phyloP scores from a whole-genome alignment of 2,888 invertebrate genomes.

The Gymnoscelis rufifasciata region DNA sequence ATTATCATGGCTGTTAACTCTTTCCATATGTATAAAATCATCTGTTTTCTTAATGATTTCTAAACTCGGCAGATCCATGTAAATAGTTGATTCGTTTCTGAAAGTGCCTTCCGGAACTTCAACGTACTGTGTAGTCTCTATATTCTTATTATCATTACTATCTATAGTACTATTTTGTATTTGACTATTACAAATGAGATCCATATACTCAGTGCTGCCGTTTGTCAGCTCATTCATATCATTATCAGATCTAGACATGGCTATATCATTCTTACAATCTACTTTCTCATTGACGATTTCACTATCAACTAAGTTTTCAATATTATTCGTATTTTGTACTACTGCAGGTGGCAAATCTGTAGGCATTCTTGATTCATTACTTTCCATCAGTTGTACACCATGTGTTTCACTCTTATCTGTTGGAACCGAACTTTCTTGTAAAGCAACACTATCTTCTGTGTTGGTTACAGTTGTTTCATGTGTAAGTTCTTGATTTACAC shows the following conservation, averaged over 20 bases:
- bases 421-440: not conserved
- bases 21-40: conserved; percentile 58
- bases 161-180: conserved; percentile 38
- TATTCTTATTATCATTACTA: conserved; percentile 31
- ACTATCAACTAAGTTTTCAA: conserved; percentile 26
- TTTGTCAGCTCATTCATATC: conserved; percentile 33
- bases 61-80: conserved; percentile 64
- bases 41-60: conserved; percentile 46
- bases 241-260: conserved; percentile 37
- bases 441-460: conserved; percentile 11
- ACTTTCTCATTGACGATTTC: conserved; percentile 26
- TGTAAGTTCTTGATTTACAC: not conserved
- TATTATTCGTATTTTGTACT: conserved; percentile 59
- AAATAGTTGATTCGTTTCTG: conserved; percentile 61
- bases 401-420: conserved; percentile 18
- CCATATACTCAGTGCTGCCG: conserved; percentile 57
- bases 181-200: conserved; percentile 59
- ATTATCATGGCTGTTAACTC: conserved; percentile 35
- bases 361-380: conserved; percentile 30
- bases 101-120: conserved; percentile 36
- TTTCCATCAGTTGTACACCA: not conserved
- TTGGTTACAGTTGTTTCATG: conserved; percentile 15
- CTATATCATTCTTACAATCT: conserved; percentile 27
- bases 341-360: conserved; percentile 50
- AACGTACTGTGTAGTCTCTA: conserved; percentile 11